Conservation (phyloP, 2,888 invertebrate species). For the Drosophila picticornis region DNA sequence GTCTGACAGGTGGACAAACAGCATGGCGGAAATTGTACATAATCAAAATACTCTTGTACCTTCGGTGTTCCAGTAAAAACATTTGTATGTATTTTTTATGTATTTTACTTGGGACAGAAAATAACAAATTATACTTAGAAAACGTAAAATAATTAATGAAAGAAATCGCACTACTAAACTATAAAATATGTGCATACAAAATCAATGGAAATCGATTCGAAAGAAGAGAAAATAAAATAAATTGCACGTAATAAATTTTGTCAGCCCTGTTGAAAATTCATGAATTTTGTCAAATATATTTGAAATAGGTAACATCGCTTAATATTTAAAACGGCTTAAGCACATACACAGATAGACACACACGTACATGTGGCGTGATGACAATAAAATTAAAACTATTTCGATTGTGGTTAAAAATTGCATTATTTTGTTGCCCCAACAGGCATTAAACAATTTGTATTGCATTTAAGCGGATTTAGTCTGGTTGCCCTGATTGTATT, state of each 20-base stretch:
- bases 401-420: slow-evolving; percentile 60
- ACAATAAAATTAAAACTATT: slow-evolving; percentile 62
- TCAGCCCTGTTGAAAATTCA: slow-evolving; percentile 60
- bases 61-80: no score
- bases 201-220: slow-evolving; percentile 15
- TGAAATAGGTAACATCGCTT: slow-evolving; percentile 39
- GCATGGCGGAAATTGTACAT: no score
- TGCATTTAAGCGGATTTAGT: slow-evolving; percentile 56
- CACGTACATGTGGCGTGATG: not conserved
- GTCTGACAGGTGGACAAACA: no score
- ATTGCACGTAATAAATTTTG: slow-evolving; percentile 59
- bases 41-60: no score
- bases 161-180: not conserved
- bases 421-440: slow-evolving; percentile 28
- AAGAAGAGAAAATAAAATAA: not conserved
- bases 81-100: no score
- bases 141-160: slow-evolving; percentile 17
- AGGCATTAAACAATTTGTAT: slow-evolving; percentile 54
- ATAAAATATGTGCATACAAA: slow-evolving; percentile 5
- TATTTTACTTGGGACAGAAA: not conserved
- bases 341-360: slow-evolving; percentile 9
- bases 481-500: slow-evolving; percentile 20
- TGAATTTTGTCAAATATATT: slow-evolving; percentile 61
- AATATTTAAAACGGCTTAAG: slow-evolving; percentile 19
- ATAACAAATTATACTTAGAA: slow-evolving; percentile 12